Base-by-base conservation (phyloP, 2,888 invertebrate genomes). In the Orthosia gothica region DNA sequence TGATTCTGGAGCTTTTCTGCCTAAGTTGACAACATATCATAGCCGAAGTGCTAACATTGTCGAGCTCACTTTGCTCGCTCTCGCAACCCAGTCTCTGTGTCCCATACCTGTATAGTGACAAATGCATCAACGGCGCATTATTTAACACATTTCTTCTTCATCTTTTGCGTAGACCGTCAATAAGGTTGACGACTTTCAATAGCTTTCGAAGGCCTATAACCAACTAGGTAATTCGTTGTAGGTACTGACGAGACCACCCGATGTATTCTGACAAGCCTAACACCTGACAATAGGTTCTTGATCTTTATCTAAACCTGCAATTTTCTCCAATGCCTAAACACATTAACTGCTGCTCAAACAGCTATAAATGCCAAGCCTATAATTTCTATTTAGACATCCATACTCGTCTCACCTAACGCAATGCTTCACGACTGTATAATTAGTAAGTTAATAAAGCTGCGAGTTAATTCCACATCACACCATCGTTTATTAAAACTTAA, bases 401-500 rank as follows among this genome's bases (percentile, higher is more conserved):
- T 16, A 52, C 57, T n/a, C 57, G 52, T 40, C 83, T 55, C 59
- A 58, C 47, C 63, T 63, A 50, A 77, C 62, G 67, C 64, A 77
- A 72, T 64, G 71, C 64, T 77, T 67, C 45, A 55, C 62, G 66
- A 76, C 76, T 74, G 66, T 61, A 64, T 76, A 79, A 79, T 83
- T 78, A 78, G 73, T 83, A 70, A 72, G 77, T 78, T 77, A 76
- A 74, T 77, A 75, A 82, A 76, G 45, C 70, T 40, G 75, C 66
- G 47, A 79, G 79, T 65, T 77, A 82, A 86, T 82, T 81, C 65
- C 57, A 68, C 76, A 68, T 72, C 70, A 73, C 77, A 74, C 76
- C 70, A 63, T 65, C 20, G 74, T 75, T 85, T 87, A 87, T 81
- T 86, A 84, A 85, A 79, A 74, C 63, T 81, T 78, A 87, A 84